Base-by-base conservation (phyloP, 2,888 invertebrate genomes). In the Agonum fuliginosum region DNA sequence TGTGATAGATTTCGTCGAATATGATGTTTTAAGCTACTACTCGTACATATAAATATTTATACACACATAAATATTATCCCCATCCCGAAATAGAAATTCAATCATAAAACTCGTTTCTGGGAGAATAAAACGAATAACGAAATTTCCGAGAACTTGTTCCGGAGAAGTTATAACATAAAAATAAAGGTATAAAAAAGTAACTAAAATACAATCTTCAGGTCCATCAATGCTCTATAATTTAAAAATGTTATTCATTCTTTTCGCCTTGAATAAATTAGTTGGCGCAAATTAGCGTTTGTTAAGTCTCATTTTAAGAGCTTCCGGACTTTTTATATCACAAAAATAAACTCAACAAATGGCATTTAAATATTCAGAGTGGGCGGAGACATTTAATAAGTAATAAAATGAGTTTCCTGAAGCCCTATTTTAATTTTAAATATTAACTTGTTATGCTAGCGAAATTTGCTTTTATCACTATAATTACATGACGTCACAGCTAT, bases 21-120 rank as follows among this genome's bases (percentile, higher is more conserved):
- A 46, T 48, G 46, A 46, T 51, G 48, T 48, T 46, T 48, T 71
- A 71, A 71, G 71, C 71, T 71, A 48, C 67, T 67, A 67, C 71
- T 71, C 27, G 41, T 67, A 67, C 17, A 71, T 48, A 71, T 48
- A 71, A 48, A 48, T 71, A 54, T 46, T 54, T 74, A 74, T 62
- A 65, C 46, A 58, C 41, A 74, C 73, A 74, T 74, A 74, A 74
- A 74, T 74, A 74, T 74, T 74, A 62, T 74, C 46, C 24, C 17
- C 41, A 51, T 62, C 75, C 46, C 75, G 67, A 75, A 75, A 75
- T 75, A 75, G 75, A 75, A 75, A 75, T 75, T 75, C 75, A 75
- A 75, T 75, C 75, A 75, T 75, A 75, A 75, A 75, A 67, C 67
- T 75, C 75, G 67, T 75, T 74, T 75, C 75, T 14, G 30, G 12